These are phyloP conservation scores for Brienomyrus longianalis DNA, from an alignment of 2,113 vertebrate species.

Conservation along the genomic window DNA sequence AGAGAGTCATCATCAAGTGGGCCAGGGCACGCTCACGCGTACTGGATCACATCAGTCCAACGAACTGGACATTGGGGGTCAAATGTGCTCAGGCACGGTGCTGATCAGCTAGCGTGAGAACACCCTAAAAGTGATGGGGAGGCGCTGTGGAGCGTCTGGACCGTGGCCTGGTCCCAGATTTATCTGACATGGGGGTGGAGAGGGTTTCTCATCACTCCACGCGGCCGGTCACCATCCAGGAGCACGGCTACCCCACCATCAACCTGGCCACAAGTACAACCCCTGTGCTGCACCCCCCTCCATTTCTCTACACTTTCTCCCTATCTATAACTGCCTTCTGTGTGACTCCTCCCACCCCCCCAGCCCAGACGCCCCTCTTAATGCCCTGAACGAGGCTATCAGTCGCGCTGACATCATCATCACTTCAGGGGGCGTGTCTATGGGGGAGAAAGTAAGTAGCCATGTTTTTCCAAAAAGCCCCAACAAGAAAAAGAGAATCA, in stretches of 20 bases:
- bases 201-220: slow-evolving; percentile 72
- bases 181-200: too few relatives aligned
- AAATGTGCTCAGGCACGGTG: too few relatives aligned
- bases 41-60: too few relatives aligned
- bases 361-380: slow-evolving; percentile 98
- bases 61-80: too few relatives aligned
- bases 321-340: neutral
- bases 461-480: neutral
- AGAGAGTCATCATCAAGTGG: too few relatives aligned
- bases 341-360: neutral
- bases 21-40: too few relatives aligned
- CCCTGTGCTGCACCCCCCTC: neutral
- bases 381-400: slow-evolving; percentile 98
- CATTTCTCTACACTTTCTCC: neutral
- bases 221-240: slow-evolving; percentile 95
- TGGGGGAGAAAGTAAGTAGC: slow-evolving; percentile 90
- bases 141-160: too few relatives aligned
- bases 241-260: slow-evolving; percentile 97
- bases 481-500: neutral
- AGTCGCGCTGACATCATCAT: slow-evolving; percentile 99
- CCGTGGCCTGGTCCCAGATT: too few relatives aligned
- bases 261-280: slow-evolving; percentile 95
- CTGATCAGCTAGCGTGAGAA: too few relatives aligned
- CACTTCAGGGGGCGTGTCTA: slow-evolving; percentile 97
- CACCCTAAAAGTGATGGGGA: too few relatives aligned